Evolutionary conservation across 2,888 invertebrate genomes (phyloP).

Genomic region (Xestia ashworthii): DNA sequence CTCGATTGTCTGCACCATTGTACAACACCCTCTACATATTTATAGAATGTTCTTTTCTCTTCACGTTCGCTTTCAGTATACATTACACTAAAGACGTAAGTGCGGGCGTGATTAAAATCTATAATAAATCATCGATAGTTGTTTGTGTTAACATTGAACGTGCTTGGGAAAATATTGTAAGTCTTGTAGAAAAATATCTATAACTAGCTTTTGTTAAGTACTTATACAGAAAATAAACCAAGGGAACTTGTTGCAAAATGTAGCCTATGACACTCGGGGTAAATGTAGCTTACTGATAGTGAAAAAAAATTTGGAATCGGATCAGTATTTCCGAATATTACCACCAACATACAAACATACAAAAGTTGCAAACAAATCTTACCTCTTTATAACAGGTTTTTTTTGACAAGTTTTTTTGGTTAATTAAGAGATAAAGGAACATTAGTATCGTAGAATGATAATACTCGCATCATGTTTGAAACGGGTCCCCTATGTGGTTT

Average conservation of each 20-base stretch:
- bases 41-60: constrained; percentile 25
- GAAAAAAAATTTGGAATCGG: no score
- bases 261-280: no score
- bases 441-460: background rate
- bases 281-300: no score
- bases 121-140: constrained; percentile 4
- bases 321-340: no score
- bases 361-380: no score
- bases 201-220: background rate
- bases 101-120: constrained; percentile 32
- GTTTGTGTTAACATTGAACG: constrained; percentile 2
- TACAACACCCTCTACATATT: constrained; percentile 24
- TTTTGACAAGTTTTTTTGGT: background rate
- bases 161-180: background rate
- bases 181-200: background rate
- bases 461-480: background rate
- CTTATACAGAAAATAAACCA: no score
- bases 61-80: constrained; percentile 26
- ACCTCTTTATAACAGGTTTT: no score
- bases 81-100: constrained; percentile 8
- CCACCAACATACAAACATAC: no score
- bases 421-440: background rate
- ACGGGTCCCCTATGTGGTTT: no score
- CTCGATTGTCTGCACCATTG: background rate
- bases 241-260: no score